Conservation (phyloP, 2,113 vertebrate species). For the Amphilophus citrinellus region DNA sequence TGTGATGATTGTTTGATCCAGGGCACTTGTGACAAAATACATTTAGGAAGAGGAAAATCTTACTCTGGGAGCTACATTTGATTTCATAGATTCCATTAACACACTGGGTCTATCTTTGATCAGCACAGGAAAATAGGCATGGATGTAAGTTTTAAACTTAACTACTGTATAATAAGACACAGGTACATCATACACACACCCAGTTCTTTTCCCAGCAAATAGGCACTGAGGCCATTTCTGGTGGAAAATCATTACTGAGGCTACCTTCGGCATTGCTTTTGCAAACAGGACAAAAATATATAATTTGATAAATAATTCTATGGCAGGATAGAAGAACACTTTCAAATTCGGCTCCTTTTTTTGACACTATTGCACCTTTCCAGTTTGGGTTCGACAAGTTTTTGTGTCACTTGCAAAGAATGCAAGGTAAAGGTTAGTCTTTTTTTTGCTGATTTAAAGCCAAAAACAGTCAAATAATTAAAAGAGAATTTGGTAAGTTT, state of each 20-base stretch:
- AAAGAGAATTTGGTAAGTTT: not conserved
- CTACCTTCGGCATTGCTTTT: conserved; percentile 12
- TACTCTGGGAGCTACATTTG: conserved; percentile 65
- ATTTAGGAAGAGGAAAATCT: conserved; percentile 51
- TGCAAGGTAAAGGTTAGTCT: not conserved
- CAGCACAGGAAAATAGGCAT: conserved; percentile 35
- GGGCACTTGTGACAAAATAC: conserved; percentile 82
- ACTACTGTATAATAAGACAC: conserved; percentile 22
- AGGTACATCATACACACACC: conserved; percentile 37
- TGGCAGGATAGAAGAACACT: conserved; percentile 44
- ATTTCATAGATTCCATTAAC: conserved; percentile 37
- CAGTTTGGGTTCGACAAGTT: conserved; percentile 17
- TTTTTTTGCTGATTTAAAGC: not conserved
- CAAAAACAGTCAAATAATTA: not conserved
- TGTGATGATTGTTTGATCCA: conserved; percentile 61
- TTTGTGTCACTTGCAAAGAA: not conserved
- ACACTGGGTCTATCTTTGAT: conserved; percentile 44
- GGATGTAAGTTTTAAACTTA: conserved; percentile 21
- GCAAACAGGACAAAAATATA: conserved; percentile 44
- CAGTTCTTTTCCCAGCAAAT: conserved; percentile 49
- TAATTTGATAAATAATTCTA: conserved; percentile 43
- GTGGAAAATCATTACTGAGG: conserved; percentile 59
- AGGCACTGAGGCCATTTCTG: conserved; percentile 12
- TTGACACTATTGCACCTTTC: conserved; percentile 33
- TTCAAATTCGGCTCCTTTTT: conserved; percentile 13